Base-by-base conservation (phyloP, 1,140 invertebrate genomes). In the Drosophila kanapiae region DNA sequence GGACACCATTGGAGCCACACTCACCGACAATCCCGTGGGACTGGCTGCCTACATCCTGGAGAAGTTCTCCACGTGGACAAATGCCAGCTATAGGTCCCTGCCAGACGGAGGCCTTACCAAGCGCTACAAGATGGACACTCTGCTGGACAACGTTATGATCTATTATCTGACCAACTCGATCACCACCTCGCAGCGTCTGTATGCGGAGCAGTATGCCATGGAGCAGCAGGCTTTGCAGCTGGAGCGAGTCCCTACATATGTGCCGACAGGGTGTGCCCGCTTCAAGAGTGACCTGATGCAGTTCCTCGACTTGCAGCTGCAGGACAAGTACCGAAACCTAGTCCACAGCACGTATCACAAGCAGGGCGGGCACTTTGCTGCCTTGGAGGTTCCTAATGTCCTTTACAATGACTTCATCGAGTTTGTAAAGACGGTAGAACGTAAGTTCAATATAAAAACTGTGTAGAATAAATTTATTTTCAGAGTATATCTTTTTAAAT, bases 301-400 rank as follows among this genome's bases (percentile, higher is more conserved):
- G 18, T 88, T 83, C 51, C 93, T 96, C 0, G 94, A 96, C 63
- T 94, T 92, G 49, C 84, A 96, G 29, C 65, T 97, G 2, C 91
- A 93, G 59, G 92, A 94, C 1, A 95, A 95, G 81, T 97, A 93
- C 80, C 82, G 71, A 0, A 96, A 96, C 81, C 68, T 97, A 5
- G 93, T 96, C 4, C 95, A 95, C 60, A 94, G 94, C 10, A 95
- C 94, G 1, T 94, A 95, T 51, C 83, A 95, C 42, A 91, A 94
- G 2, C 91, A 94, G 9, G 97, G 97, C 1, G 98, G 98, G 0
- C 98, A 98, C 93, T 98, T 98, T 92, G 96, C 96, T 8, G 97
- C 96, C 0, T 94, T 98, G 58, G 96, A 98, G 90, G 94, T 96
- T 56, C 97, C 97, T 0, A 82, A 95, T 70, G 83, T 95, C 2